A percentile compares a stretch with the other conserved stretches of the same genome.
Evolutionary conservation across 2,888 invertebrate genomes (phyloP).

Genomic region (Synanthedon myopaeformis): DNA sequence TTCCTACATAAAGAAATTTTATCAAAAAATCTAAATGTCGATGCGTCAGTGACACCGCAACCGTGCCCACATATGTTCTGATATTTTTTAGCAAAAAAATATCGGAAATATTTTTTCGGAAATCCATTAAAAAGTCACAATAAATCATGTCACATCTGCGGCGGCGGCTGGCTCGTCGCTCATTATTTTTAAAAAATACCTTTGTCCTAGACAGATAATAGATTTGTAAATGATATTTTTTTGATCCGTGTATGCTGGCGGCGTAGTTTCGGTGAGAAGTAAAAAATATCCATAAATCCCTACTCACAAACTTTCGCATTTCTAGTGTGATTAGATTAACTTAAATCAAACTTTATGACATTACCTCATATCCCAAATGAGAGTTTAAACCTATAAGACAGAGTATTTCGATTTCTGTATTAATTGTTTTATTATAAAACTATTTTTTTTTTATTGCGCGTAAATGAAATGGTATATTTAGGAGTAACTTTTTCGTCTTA

Average conservation of each 20-base stretch:
- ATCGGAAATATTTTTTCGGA: conserved; percentile 51
- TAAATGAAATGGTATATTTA: too few species aligned
- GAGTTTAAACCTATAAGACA: too few species aligned
- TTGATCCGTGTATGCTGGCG: not conserved
- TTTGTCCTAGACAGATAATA: conserved; percentile 23
- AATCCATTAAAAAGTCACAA: conserved; percentile 57
- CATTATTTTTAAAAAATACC: conserved; percentile 29
- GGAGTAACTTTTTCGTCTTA: too few species aligned
- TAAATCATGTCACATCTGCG: conserved; percentile 63
- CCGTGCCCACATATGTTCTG: conserved; percentile 47
- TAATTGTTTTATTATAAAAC: too few species aligned
- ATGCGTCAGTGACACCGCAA: not conserved
- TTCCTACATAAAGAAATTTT: too few species aligned
- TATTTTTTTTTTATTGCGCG: too few species aligned
- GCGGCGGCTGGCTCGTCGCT: conserved; percentile 24
- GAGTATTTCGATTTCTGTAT: too few species aligned
- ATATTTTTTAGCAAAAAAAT: conserved; percentile 41
- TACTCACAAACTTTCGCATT: not conserved
- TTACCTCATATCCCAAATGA: too few species aligned
- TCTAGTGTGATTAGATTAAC: not conserved
- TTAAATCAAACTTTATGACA: too few species aligned
- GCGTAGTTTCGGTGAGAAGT: not conserved
- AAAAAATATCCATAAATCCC: not conserved
- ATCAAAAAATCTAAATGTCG: too few species aligned
- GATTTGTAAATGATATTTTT: conserved; percentile 22